phyloP scores from a whole-genome alignment of 1,140 invertebrate genomes.

The Periplaneta americana region DNA sequence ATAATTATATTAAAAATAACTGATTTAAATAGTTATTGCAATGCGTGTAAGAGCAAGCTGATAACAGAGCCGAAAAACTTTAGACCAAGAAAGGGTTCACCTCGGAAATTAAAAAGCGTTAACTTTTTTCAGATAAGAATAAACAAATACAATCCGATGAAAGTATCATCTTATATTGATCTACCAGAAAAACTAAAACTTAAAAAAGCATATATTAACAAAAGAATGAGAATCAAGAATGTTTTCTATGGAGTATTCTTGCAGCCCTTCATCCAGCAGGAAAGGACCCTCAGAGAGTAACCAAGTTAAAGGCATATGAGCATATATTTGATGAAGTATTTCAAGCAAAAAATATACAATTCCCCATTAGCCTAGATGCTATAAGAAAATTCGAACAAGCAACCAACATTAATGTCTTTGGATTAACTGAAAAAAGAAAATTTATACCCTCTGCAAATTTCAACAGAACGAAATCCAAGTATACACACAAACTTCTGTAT shows the following conservation, averaged over 20 bases:
- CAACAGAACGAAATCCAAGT: background rate
- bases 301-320: background rate
- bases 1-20: background rate
- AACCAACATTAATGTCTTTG: background rate
- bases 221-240: background rate
- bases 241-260: too few species aligned
- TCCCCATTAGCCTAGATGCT: background rate
- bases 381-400: background rate
- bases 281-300: background rate
- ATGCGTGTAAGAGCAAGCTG: background rate
- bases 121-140: background rate
- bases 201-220: background rate
- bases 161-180: background rate
- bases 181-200: background rate
- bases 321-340: constrained; percentile 2
- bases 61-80: background rate
- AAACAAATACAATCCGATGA: background rate
- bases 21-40: background rate
- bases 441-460: background rate
- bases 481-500: background rate
- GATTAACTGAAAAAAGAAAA: background rate
- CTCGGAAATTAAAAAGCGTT: background rate
- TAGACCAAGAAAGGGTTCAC: background rate
- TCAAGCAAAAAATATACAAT: background rate
- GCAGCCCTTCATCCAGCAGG: background rate